A percentile compares a stretch with the other conserved stretches of the same genome.
Evolutionary conservation across 2,113 vertebrate species (phyloP).

Genomic region (Plecotus auritus): DNA sequence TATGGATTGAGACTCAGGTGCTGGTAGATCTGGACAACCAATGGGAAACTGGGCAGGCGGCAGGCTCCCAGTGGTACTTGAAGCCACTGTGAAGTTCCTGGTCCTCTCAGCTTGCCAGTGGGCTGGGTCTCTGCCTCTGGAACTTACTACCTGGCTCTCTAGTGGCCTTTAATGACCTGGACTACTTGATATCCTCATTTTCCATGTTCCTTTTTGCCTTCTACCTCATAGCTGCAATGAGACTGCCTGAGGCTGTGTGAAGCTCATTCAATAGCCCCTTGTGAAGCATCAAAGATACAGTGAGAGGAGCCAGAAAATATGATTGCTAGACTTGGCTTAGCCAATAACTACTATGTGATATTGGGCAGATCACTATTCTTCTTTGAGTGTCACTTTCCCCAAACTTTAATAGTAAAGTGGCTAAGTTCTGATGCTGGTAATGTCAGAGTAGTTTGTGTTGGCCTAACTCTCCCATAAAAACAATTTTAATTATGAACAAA

Average conservation of each 20-base stretch:
- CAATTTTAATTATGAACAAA: not conserved
- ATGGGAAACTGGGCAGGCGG: not conserved
- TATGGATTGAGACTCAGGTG: not conserved
- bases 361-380: not conserved
- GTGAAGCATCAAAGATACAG: not conserved
- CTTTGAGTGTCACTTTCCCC: not conserved
- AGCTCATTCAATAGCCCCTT: not conserved
- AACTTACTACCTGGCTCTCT: not conserved
- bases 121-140: not conserved
- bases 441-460: not conserved
- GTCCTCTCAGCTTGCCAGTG: not conserved
- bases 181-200: not conserved
- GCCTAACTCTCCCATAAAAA: not conserved
- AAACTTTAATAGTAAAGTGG: not conserved
- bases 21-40: not conserved
- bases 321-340: not conserved
- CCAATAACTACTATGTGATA: not conserved
- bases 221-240: not conserved
- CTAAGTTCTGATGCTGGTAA: not conserved
- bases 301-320: not conserved
- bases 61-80: not conserved
- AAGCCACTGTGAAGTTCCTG: not conserved
- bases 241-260: not conserved
- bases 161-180: not conserved
- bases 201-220: not conserved